Base-by-base conservation (phyloP, 1,140 invertebrate species). In the Drosophila sechellia region DNA sequence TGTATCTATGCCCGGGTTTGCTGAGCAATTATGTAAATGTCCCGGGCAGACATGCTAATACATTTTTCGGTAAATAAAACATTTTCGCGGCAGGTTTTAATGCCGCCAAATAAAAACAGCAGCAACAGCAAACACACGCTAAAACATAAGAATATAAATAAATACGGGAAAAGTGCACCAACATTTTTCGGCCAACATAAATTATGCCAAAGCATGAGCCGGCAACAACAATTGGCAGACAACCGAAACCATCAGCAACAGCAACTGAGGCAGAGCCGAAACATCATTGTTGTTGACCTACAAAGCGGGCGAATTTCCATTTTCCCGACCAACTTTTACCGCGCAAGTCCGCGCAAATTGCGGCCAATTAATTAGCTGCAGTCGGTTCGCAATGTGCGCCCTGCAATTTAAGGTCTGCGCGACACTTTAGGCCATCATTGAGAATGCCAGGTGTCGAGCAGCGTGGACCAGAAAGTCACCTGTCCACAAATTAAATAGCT, bases 281-380 rank as follows among this genome's bases (percentile, higher is more conserved):
- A 55, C 42, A 63, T 66, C 59, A 68, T 78, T 79, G 55, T 70
- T 55, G 50, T 64, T 86, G 81, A 87, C 81, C 83, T 87, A 85
- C 68, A 85, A 87, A 86, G 35, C 31, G 31, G 34, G 43, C 35
- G 43, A 69, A 71, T 71, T 70, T 70, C 35, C 65, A 71, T 49
- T 78, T 85, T 71, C 53, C 78, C 55, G 59, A 64, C 64, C 79
- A 87, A 76, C 64, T 71, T 87, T 85, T 81, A 63, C 55, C 39
- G 78, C 69, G 61, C 79, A 58, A 72, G 65, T 49, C 70, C 43
- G 50, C 61, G 56, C 79, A 81, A 86, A 86, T 87, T 79, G 79
- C 70, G 22, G 58, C 79, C 79, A 80, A 86, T 86, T 86, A 86
- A 86, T 86, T 87, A 86, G 75, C 68, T 73, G 74, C 83, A 85